Conservation (phyloP, 2,888 invertebrate species). For the Nematopogon swammerdamellus region DNA sequence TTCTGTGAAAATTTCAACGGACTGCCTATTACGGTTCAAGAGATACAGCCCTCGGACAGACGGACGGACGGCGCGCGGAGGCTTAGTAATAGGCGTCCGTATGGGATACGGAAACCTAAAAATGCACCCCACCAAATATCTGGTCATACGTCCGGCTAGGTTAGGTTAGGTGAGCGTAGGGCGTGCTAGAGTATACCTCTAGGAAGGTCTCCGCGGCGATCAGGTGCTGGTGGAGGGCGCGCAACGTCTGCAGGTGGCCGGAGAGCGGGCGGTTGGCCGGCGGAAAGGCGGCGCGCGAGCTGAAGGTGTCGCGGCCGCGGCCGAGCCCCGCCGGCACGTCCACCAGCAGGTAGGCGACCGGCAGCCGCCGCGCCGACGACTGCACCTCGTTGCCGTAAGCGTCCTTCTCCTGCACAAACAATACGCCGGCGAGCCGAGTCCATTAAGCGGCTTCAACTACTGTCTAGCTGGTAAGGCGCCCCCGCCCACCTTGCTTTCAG, state of each 20-base stretch:
- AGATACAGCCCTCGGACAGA: no score
- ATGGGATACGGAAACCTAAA: no score
- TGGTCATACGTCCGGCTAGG: no score
- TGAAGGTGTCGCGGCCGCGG: slow-evolving; percentile 11
- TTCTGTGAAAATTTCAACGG: no score
- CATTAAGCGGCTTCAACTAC: slow-evolving; percentile 1
- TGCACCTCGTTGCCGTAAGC: slow-evolving; percentile 96
- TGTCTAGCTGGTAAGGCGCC: no score
- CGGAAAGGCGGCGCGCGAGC: slow-evolving; percentile 24
- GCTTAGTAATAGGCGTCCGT: no score
- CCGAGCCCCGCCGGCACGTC: slow-evolving; percentile 70
- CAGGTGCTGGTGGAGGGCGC: slow-evolving; percentile 33
- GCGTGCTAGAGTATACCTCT: no score
- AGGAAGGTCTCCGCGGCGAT: slow-evolving; percentile 61
- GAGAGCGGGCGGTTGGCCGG: slow-evolving; percentile 33
- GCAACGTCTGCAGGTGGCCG: slow-evolving; percentile 28
- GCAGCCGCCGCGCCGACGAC: slow-evolving; percentile 88
- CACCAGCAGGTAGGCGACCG: slow-evolving; percentile 95
- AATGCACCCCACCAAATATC: no score
- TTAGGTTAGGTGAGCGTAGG: no score
- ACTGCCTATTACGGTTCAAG: no score
- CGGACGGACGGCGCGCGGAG: no score
- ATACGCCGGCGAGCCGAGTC: slow-evolving; percentile 8
- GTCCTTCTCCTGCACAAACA: slow-evolving; percentile 80
- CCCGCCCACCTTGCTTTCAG: no score